A percentile compares a stretch with the other conserved stretches of the same genome.
Conservation (phyloP, 1,140 invertebrate species). For the Luehdorfia chinensis region DNA sequence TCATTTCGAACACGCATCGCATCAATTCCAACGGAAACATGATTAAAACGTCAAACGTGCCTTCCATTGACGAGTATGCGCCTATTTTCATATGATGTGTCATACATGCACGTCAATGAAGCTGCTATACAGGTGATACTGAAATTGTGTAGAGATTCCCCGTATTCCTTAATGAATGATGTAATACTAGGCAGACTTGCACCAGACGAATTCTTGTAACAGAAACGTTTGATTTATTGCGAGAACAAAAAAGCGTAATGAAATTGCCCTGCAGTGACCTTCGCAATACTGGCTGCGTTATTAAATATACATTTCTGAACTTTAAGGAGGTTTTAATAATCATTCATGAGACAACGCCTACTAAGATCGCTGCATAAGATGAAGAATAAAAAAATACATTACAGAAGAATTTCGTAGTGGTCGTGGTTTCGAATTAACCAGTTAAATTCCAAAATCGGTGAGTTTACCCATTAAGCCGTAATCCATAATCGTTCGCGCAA, state of each 20-base stretch:
- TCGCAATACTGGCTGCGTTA: slow-evolving; percentile 5
- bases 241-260: slow-evolving; percentile 25
- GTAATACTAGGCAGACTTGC: slow-evolving; percentile 56
- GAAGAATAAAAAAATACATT: no score
- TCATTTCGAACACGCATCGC: neutral
- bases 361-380: no score
- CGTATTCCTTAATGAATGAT: slow-evolving; percentile 47
- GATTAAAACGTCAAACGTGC: slow-evolving; percentile 26
- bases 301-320: slow-evolving; percentile 8
- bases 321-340: slow-evolving; percentile 3
- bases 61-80: slow-evolving; percentile 38
- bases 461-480: no score
- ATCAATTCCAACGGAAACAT: slow-evolving; percentile 14
- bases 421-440: no score
- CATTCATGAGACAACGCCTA: no score
- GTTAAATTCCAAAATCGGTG: no score
- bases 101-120: slow-evolving; percentile 33
- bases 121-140: slow-evolving; percentile 6
- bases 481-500: no score
- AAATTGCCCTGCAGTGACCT: slow-evolving; percentile 20
- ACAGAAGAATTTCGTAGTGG: no score
- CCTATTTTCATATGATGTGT: slow-evolving; percentile 23
- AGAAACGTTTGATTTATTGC: slow-evolving; percentile 33
- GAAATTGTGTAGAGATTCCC: slow-evolving; percentile 5
- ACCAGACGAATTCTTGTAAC: slow-evolving; percentile 57